Evolutionary conservation across 2,797 vertebrate species (phyloP).

Genomic region (Smutsia gigantea): DNA sequence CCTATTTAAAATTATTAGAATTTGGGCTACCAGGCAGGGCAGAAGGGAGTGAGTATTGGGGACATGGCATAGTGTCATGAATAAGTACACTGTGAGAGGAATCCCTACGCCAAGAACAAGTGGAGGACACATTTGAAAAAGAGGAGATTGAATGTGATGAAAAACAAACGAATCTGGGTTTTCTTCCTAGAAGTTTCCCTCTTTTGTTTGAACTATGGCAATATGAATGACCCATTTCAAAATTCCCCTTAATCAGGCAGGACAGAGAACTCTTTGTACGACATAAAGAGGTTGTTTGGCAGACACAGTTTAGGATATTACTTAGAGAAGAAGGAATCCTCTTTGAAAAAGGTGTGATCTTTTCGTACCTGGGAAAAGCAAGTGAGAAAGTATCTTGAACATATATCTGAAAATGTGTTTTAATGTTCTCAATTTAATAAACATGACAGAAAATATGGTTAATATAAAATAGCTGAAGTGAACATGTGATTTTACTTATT

Average conservation of each 20-base stretch:
- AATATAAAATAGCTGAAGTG: conserved; percentile 27
- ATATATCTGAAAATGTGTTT: background rate
- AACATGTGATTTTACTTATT: conserved; percentile 7
- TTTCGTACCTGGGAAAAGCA: background rate
- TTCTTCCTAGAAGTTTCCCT: background rate
- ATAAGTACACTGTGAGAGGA: background rate
- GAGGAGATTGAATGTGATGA: conserved; percentile 3
- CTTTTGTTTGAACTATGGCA: conserved; percentile 32
- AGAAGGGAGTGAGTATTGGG: background rate
- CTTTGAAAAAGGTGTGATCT: background rate
- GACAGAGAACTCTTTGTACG: background rate
- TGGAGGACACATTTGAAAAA: background rate
- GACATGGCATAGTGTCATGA: background rate
- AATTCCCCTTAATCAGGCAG: background rate
- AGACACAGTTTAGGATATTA: background rate
- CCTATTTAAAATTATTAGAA: background rate
- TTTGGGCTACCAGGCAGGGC: background rate
- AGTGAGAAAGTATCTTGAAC: background rate
- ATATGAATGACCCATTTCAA: conserved; percentile 30
- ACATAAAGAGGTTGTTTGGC: background rate
- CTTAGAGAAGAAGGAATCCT: background rate
- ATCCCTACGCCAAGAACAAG: background rate
- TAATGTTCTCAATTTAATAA: conserved; percentile 43
- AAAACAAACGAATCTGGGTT: background rate
- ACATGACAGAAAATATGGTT: conserved; percentile 25